Base-by-base conservation (phyloP, 1,140 invertebrate species). In the Luehdorfia chinensis region DNA sequence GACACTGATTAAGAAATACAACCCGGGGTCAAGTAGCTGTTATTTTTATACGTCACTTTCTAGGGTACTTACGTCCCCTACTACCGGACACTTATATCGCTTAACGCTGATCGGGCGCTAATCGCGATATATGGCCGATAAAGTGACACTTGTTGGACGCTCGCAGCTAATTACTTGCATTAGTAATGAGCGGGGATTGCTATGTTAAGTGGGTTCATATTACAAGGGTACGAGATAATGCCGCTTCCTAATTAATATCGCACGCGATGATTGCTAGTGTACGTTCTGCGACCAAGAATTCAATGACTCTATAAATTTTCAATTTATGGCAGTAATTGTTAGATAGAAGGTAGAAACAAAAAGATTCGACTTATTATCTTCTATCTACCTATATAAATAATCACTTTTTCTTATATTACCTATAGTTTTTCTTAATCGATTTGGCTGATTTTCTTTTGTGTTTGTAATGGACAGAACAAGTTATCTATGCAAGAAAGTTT, bases 1-100 rank as follows among this genome's bases (percentile, higher is more conserved):
- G 80, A 84, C 78, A 79, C 60, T 80, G 83, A 76, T 79, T 63
- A 77, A 85, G 78, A 85, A 61, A 52, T 61, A 79, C 50, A 47
- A 55, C 48, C 47, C 25, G 55, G 65, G 64, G 64, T 70, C 67
- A 66, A 43, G 16, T 45, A 49, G 55, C 58, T 58, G 65, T 61
- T 72, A 66, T 64, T 58, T 64, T 59, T 70, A 58, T 67, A 60
- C 65, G 37, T 16, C 14, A n/a, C n/a, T 30, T 43, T 18, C 23
- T 43, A 25, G 27, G 39, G 39, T 49, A 47, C 50, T 51, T 39
- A 47, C 47, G 37, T 58, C 66, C 62, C 68, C 59, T 55, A 51
- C 43, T 23, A 46, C 6, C 31, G 57, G 58, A 54, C 55, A 67
- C 34, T 59, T 28, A 37, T 43, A 43, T 47, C 44, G 33, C 46